Conservation (phyloP, 1,140 invertebrate genomes). For the Bursaphelenchus mucronatus region DNA sequence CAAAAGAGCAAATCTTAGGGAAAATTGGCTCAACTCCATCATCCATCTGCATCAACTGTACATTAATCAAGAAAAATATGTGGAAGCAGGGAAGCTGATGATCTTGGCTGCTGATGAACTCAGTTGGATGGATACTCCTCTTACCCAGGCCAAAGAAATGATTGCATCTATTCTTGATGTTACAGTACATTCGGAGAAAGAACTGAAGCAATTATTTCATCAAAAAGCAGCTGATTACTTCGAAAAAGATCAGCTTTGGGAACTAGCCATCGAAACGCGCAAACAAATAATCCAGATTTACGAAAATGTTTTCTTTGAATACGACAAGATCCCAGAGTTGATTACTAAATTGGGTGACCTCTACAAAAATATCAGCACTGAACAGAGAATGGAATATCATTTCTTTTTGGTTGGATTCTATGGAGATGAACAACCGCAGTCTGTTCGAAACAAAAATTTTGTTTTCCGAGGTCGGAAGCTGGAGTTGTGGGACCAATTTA, state of each 20-base stretch:
- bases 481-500: neutral
- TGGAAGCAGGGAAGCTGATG: no score
- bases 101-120: no score
- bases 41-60: no score
- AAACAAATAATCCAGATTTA: neutral
- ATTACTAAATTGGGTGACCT: neutral
- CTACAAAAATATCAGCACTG: neutral
- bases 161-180: no score
- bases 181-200: neutral
- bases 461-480: neutral
- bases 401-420: slow-evolving; percentile 4
- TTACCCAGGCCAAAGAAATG: no score
- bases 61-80: no score
- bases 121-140: no score
- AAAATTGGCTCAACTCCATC: no score
- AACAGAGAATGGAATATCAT: neutral
- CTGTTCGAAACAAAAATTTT: neutral
- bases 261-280: neutral
- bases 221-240: neutral
- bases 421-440: neutral
- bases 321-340: neutral
- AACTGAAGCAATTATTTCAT: neutral
- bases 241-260: neutral
- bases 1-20: no score
- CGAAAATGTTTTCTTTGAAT: neutral